Percentiles rank a stretch among this genome's conserved stretches.
Conservation (phyloP, 2,113 vertebrate species). For the Mormyrus lacerda region DNA sequence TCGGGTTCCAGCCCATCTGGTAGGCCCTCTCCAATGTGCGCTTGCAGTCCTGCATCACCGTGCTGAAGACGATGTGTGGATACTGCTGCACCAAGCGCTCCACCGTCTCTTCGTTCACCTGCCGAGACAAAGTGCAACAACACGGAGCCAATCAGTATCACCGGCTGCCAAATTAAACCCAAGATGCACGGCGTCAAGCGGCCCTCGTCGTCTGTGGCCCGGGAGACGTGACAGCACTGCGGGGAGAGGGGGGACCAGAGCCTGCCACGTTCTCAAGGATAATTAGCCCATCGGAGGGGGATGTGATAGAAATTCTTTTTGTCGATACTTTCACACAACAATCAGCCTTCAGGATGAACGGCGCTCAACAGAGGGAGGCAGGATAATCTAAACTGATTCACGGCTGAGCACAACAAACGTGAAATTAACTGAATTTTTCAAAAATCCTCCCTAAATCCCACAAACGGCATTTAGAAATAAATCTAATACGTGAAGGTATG, state of each 20-base stretch:
- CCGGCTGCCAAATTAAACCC: not conserved
- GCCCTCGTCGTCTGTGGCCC: not conserved
- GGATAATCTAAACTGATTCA: not conserved
- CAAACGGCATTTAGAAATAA: not conserved
- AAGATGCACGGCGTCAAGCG: not conserved
- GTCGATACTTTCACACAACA: not conserved
- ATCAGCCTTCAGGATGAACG: not conserved
- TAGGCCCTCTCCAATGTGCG: slow-evolving; percentile 95
- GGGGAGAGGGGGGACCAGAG: not conserved
- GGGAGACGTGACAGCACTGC: not conserved
- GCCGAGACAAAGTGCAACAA: slow-evolving; percentile 29
- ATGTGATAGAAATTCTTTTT: not conserved
- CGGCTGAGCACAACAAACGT: not conserved
- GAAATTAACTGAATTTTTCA: not conserved
- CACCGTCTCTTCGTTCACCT: slow-evolving; percentile 94
- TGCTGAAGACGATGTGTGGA: slow-evolving; percentile 96
- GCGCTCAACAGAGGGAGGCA: not conserved
- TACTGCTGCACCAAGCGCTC: slow-evolving; percentile 93
- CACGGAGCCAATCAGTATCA: not conserved
- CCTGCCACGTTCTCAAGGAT: not conserved
- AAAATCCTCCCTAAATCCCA: not conserved
- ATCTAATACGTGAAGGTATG: not conserved
- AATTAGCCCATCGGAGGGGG: not conserved
- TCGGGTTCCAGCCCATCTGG: slow-evolving; percentile 98
- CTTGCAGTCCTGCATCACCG: slow-evolving; percentile 98